These are phyloP conservation scores for Sylvicola cinctus DNA, from an alignment of 2,888 invertebrate genomes.

Conservation along the genomic window DNA sequence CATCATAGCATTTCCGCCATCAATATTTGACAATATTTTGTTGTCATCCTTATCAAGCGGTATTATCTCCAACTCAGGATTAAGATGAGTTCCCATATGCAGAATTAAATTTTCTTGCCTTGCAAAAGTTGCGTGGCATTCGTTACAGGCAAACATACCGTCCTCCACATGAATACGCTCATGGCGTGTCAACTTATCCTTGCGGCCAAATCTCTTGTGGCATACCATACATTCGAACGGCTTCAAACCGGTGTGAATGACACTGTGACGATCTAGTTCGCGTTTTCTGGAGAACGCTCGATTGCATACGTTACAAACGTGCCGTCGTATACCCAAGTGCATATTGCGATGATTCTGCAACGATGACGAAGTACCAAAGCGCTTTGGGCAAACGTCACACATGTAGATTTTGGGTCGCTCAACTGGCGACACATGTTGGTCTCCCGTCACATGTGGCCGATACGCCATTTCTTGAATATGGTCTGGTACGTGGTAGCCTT, in stretches of 20 bases:
- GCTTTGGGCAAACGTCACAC: conserved; percentile 31
- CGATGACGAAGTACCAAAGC: conserved; percentile 29
- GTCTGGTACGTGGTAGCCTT: background rate
- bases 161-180: conserved; percentile 42
- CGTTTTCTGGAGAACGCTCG: conserved; percentile 47
- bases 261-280: conserved; percentile 45
- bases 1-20: no score
- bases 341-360: conserved; percentile 32
- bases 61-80: no score
- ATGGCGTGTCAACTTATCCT: conserved; percentile 47
- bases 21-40: no score
- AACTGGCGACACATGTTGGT: background rate
- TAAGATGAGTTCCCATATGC: conserved; percentile 33
- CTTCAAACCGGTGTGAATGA: conserved; percentile 43
- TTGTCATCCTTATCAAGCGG: no score
- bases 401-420: conserved; percentile 18
- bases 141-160: conserved; percentile 36
- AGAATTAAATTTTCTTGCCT: conserved; percentile 35
- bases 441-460: no score
- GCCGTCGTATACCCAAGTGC: conserved; percentile 33
- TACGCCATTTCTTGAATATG: no score
- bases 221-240: conserved; percentile 46
- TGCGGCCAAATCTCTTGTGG: conserved; percentile 42
- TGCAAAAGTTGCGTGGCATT: conserved; percentile 38
- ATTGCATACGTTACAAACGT: conserved; percentile 41